Conservation (phyloP, 2,113 vertebrate genomes). For the Hepsetus odoe region DNA sequence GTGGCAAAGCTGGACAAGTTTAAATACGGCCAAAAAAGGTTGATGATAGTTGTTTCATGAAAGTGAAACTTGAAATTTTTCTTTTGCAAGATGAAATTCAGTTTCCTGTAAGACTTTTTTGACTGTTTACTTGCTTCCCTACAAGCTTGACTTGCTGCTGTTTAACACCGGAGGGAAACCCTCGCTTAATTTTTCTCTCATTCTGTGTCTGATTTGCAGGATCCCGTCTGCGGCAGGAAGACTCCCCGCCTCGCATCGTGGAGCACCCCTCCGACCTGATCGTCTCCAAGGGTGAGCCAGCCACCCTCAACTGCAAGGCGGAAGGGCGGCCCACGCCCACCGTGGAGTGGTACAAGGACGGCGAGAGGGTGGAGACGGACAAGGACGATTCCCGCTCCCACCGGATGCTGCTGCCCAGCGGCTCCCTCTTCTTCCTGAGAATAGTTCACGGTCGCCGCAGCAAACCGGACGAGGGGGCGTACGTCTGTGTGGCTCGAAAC, state of each 20-base stretch:
- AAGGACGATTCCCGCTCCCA: conserved; percentile 95
- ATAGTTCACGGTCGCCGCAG: conserved; percentile 95
- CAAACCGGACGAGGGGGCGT: conserved; percentile 96
- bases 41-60: too few species aligned
- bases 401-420: conserved; percentile 95
- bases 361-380: conserved; percentile 95
- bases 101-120: not conserved
- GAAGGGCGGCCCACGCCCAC: conserved; percentile 94
- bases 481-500: conserved; percentile 96
- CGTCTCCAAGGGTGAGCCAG: conserved; percentile 97
- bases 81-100: too few species aligned
- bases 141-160: not conserved
- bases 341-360: conserved; percentile 98
- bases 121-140: not conserved
- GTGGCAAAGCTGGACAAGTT: too few species aligned
- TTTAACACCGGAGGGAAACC: not conserved
- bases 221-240: conserved; percentile 97
- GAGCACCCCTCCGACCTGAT: conserved; percentile 98
- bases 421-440: conserved; percentile 95
- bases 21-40: too few species aligned
- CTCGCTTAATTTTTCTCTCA: not conserved
- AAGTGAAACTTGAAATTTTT: too few species aligned
- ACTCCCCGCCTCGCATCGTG: conserved; percentile 94
- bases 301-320: conserved; percentile 97
- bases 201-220: conserved; percentile 70